phyloP scores from a whole-genome alignment of 2,888 invertebrate genomes.

The Rhamphomyia laevipes region DNA sequence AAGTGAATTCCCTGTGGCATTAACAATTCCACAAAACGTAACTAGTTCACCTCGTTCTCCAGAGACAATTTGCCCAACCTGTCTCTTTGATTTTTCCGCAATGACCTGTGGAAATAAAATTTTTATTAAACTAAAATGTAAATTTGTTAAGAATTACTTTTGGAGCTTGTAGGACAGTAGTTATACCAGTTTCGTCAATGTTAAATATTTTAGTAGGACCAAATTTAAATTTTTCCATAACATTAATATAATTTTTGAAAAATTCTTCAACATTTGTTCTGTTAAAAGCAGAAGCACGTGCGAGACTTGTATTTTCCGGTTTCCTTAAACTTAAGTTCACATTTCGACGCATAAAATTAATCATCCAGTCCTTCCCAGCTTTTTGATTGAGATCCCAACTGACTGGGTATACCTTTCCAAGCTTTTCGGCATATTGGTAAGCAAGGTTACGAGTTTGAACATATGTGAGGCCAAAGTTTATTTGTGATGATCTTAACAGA shows the following conservation, averaged over 20 bases:
- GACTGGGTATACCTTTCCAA: neutral
- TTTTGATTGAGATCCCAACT: neutral
- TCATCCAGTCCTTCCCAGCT: neutral
- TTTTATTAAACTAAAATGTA: no score
- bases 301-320: slow-evolving; percentile 1
- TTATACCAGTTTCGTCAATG: slow-evolving; percentile 4
- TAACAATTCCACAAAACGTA: slow-evolving; percentile 8
- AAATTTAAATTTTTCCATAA: neutral
- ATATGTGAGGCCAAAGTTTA: slow-evolving; percentile 7
- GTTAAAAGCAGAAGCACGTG: no score
- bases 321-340: neutral
- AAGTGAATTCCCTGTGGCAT: neutral
- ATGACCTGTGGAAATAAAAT: neutral
- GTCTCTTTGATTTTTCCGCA: neutral
- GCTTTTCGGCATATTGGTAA: slow-evolving; percentile 6
- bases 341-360: neutral
- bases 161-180: neutral
- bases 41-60: slow-evolving; percentile 16
- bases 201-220: neutral
- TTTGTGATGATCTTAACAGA: slow-evolving; percentile 5
- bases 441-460: slow-evolving; percentile 6
- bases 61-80: slow-evolving; percentile 15
- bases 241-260: neutral
- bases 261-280: slow-evolving; percentile 1
- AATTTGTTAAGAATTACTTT: neutral